Conservation (phyloP, 2,888 invertebrate genomes). For the Phorcus lineatus region DNA sequence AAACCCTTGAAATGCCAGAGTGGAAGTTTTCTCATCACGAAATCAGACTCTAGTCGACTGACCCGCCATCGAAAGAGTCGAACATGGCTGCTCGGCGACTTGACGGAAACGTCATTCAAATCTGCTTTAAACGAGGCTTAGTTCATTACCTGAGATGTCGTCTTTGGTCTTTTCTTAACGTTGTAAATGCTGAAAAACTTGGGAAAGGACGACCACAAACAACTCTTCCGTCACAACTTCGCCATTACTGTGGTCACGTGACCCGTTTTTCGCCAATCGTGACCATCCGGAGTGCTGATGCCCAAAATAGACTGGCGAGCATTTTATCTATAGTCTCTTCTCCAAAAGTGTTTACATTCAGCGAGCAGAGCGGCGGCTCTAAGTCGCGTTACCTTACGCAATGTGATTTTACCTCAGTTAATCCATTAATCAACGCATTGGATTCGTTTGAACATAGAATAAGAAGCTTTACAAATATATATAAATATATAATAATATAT, state of each 20-base stretch:
- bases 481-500: no score
- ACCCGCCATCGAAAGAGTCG: neutral
- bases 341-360: neutral
- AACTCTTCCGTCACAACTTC: constrained; percentile 13
- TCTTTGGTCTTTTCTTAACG: neutral
- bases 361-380: neutral
- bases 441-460: no score
- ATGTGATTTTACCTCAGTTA: no score
- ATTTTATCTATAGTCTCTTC: constrained; percentile 5
- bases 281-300: neutral
- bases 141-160: constrained; percentile 5
- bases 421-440: no score
- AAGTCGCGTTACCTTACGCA: no score
- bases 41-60: neutral
- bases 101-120: neutral
- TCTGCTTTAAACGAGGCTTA: neutral
- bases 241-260: constrained; percentile 13
- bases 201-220: constrained; percentile 4
- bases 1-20: neutral
- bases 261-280: constrained; percentile 7
- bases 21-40: neutral
- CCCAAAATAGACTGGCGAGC: constrained; percentile 3
- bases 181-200: constrained; percentile 13
- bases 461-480: no score
- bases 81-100: neutral